A percentile compares a stretch with the other conserved stretches of the same genome.
Evolutionary conservation across 2,797 vertebrate genomes (phyloP).

Genomic region (Sebastes goodei): DNA sequence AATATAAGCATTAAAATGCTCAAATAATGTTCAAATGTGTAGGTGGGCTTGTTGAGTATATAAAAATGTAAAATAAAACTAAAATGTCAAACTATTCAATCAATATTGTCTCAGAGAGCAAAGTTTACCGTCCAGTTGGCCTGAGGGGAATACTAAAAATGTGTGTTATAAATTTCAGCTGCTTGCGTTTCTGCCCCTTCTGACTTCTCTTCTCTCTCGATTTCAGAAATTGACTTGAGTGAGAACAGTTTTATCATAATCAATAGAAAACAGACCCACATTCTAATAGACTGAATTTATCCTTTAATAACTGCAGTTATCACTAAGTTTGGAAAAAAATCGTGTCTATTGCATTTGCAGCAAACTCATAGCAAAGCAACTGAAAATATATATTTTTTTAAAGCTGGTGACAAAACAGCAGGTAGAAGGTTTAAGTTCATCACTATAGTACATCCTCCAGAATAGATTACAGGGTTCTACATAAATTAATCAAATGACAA

Average conservation of each 20-base stretch:
- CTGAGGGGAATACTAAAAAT: not conserved
- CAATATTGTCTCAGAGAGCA: not conserved
- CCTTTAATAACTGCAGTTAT: not conserved
- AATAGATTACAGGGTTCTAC: not conserved
- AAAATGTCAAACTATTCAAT: not conserved
- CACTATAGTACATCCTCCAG: not conserved
- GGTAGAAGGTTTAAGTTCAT: slow-evolving; percentile 3
- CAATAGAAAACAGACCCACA: not conserved
- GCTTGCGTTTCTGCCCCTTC: not conserved
- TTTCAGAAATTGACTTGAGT: not conserved
- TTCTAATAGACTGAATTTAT: not conserved
- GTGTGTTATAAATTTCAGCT: not conserved
- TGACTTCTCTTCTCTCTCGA: not conserved
- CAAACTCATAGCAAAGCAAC: not conserved
- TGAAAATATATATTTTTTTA: not conserved
- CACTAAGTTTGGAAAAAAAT: not conserved
- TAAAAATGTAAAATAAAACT: not conserved
- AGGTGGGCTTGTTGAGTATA: not conserved
- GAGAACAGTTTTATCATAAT: not conserved
- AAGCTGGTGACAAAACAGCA: not conserved
- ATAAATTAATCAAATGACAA: not conserved
- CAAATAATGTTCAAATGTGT: not conserved
- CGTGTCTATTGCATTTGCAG: not conserved
- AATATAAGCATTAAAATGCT: not conserved
- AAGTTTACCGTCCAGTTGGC: not conserved